Conservation (phyloP, 2,113 vertebrate species). For the Amphiprion percula region DNA sequence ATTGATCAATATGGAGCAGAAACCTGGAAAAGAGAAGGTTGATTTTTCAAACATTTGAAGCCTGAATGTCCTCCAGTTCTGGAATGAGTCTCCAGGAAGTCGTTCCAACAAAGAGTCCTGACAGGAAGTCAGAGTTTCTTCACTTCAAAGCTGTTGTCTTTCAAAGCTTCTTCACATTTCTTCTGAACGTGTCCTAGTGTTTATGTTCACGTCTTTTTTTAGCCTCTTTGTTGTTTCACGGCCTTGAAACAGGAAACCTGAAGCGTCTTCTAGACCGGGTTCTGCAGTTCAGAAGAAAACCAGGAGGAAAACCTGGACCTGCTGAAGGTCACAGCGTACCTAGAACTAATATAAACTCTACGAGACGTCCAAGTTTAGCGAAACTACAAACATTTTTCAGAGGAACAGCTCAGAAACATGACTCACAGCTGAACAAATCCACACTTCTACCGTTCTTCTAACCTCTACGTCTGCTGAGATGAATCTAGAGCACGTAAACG, state of each 20-base stretch:
- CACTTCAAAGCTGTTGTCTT: constrained; percentile 62
- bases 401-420: too few relatives aligned
- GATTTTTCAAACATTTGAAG: too few relatives aligned
- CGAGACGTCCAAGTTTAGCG: too few relatives aligned
- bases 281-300: constrained; percentile 31
- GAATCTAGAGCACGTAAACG: too few relatives aligned
- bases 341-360: too few relatives aligned
- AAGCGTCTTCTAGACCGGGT: constrained; percentile 31
- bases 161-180: constrained; percentile 51
- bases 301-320: constrained; percentile 4
- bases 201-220: constrained; percentile 41
- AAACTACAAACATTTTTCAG: too few relatives aligned
- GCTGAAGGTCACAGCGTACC: constrained; percentile 16
- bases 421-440: too few relatives aligned
- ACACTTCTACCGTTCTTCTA: too few relatives aligned
- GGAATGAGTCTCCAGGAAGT: background rate
- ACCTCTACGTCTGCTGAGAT: too few relatives aligned
- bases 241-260: constrained; percentile 25
- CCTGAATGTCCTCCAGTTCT: too few relatives aligned
- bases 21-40: too few relatives aligned
- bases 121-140: constrained; percentile 56
- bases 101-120: constrained; percentile 19
- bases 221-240: constrained; percentile 43
- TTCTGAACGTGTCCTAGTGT: constrained; percentile 40
- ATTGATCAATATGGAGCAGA: too few relatives aligned